These are phyloP conservation scores for Malaclemys terrapin DNA, from an alignment of 2,113 vertebrate genomes.

Conservation along the genomic window DNA sequence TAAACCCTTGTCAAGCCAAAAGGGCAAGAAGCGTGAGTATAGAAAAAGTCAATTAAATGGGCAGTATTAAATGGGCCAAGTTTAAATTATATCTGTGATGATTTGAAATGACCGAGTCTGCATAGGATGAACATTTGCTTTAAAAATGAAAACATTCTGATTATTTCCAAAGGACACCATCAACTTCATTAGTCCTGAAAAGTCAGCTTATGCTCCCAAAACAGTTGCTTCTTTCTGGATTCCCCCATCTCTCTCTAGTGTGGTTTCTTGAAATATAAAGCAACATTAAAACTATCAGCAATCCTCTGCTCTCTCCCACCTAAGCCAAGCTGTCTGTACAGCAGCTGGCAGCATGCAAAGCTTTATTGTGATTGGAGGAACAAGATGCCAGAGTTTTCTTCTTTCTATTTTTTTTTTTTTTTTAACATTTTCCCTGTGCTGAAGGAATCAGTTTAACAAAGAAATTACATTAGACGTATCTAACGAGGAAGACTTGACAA, in stretches of 20 bases:
- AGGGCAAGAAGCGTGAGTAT: not conserved
- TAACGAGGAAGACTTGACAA: not conserved
- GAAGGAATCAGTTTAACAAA: not conserved
- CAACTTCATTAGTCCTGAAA: not conserved
- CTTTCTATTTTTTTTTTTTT: not conserved
- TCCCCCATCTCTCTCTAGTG: not conserved
- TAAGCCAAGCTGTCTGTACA: not conserved
- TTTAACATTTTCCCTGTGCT: not conserved
- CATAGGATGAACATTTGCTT: not conserved
- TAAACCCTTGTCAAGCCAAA: not conserved
- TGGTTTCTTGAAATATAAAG: not conserved
- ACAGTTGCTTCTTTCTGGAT: not conserved
- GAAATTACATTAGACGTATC: not conserved
- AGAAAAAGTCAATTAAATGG: not conserved
- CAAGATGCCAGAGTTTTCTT: not conserved
- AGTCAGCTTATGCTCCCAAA: not conserved
- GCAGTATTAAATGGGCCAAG: not conserved
- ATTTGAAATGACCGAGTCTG: not conserved
- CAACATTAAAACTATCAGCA: not conserved
- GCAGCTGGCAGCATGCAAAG: not conserved
- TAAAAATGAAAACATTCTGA: not conserved
- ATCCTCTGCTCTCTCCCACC: not conserved
- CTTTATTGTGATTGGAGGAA: not conserved
- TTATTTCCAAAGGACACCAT: not conserved
- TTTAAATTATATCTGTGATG: not conserved